Conservation (phyloP, 1,140 invertebrate genomes). For the honey bee (Apis mellifera) region Amel_HAv3.1 CM009931.2:50001-50500, state of each 20-base stretch:
- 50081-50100: too few species aligned
- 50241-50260: background rate
- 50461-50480: slow-evolving; percentile 46
- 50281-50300: background rate
- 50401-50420: slow-evolving; percentile 28
- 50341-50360: slow-evolving; percentile 2
- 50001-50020: too few species aligned
- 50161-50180: too few species aligned
- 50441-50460: slow-evolving; percentile 21
- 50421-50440: background rate
- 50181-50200: too few species aligned
- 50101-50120: too few species aligned
- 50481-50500: slow-evolving; percentile 46
- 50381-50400: background rate
- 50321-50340: background rate
- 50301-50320: too few species aligned
- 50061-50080: too few species aligned
- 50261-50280: background rate
- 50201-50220: too few species aligned
- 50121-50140: too few species aligned
- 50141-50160: too few species aligned
- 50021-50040: too few species aligned
- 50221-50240: background rate
- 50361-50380: slow-evolving; percentile 32
- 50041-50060: too few species aligned